These are phyloP conservation scores for Pocillopora meandrina DNA, from an alignment of 92 coral and sea anemone genomes.

Conservation along the genomic window DNA sequence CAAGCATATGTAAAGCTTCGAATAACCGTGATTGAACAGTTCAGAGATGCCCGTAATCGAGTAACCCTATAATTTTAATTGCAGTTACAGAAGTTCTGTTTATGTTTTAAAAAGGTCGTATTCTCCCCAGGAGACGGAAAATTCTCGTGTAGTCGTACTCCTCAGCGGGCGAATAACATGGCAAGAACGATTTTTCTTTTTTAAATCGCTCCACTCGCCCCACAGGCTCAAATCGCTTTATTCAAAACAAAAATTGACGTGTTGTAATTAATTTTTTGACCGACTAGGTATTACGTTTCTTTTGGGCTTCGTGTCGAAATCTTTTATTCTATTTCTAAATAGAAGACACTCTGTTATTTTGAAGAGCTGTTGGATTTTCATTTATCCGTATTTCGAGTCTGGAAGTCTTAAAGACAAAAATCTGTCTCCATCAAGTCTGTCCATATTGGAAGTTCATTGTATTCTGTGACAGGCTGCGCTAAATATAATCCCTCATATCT, in stretches of 20 bases:
- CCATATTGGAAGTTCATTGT: conserved; percentile 50
- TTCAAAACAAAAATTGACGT: conserved; percentile 38
- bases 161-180: conserved; percentile 60
- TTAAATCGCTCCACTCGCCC: conserved; percentile 26
- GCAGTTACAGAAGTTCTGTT: conserved; percentile 70
- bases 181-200: conserved; percentile 23
- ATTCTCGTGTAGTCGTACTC: conserved; percentile 42
- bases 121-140: conserved; percentile 46
- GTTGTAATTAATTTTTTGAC: conserved; percentile 42
- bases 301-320: conserved; percentile 37
- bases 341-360: conserved; percentile 35
- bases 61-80: conserved; percentile 78
- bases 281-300: conserved; percentile 36
- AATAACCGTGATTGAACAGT: conserved; percentile 41
- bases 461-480: conserved; percentile 45
- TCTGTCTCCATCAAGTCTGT: conserved; percentile 46
- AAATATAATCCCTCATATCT: conserved; percentile 48
- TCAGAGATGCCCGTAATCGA: conserved; percentile 45
- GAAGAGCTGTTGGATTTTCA: conserved; percentile 32
- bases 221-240: conserved; percentile 36
- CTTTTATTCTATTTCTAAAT: conserved; percentile 10
- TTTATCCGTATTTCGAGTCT: conserved; percentile 49
- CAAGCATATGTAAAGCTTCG: conserved; percentile 19
- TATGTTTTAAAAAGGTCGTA: conserved; percentile 60
- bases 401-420: conserved; percentile 40